phyloP scores from a whole-genome alignment of 1,140 invertebrate genomes.

The Drosophila rhopaloa region DNA sequence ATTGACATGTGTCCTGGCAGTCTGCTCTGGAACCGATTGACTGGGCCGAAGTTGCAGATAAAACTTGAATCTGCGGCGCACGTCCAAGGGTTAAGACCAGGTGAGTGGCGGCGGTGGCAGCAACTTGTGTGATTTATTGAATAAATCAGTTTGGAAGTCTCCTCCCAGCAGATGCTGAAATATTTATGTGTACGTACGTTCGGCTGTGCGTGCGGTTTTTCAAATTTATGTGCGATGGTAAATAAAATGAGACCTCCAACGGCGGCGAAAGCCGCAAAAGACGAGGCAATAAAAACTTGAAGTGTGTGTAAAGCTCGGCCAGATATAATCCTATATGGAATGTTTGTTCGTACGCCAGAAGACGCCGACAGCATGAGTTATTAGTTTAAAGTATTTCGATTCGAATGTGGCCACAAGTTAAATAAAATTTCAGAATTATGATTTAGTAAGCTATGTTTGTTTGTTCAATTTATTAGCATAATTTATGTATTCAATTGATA shows the following conservation, averaged over 20 bases:
- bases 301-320: constrained; percentile 63
- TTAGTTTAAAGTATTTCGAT: constrained; percentile 27
- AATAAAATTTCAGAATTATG: constrained; percentile 4
- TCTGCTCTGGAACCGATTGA: constrained; percentile 35
- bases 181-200: constrained; percentile 61
- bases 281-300: constrained; percentile 71
- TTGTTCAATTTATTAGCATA: neutral
- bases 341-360: neutral
- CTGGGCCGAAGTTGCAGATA: constrained; percentile 52
- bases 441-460: neutral
- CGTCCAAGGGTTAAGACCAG: constrained; percentile 48
- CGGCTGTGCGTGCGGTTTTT: constrained; percentile 44
- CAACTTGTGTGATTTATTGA: constrained; percentile 78
- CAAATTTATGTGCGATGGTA: constrained; percentile 72
- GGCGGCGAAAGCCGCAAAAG: constrained; percentile 69
- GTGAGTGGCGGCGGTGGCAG: constrained; percentile 23
- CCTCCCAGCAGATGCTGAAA: constrained; percentile 59
- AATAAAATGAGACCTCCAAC: constrained; percentile 66
- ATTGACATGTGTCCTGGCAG: constrained; percentile 69
- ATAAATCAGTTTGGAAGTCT: constrained; percentile 71
- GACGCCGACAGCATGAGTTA: constrained; percentile 40
- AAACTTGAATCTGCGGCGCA: constrained; percentile 67
- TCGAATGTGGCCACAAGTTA: constrained; percentile 25
- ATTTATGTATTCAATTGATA: neutral
- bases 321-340: constrained; percentile 32